phyloP scores from a whole-genome alignment of 2,888 invertebrate genomes.

The Sarcophaga carnaria region DNA sequence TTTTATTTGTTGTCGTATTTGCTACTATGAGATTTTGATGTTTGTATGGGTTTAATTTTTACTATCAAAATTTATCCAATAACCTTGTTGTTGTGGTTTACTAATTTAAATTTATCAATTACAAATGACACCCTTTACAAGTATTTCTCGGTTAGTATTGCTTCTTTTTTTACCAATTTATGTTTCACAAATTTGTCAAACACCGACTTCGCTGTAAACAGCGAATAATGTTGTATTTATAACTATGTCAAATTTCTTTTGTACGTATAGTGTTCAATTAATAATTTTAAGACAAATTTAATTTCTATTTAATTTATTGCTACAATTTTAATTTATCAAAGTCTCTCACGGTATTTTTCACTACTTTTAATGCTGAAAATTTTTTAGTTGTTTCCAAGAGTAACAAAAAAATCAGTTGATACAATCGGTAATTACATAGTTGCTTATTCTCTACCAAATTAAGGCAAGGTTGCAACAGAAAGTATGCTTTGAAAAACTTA shows the following conservation, averaged over 20 bases:
- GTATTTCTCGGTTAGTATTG: constrained; percentile 26
- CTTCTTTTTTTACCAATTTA: constrained; percentile 38
- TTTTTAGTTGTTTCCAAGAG: constrained; percentile 47
- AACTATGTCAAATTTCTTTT: not conserved
- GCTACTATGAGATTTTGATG: not conserved
- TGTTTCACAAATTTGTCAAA: constrained; percentile 8
- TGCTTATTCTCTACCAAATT: not conserved
- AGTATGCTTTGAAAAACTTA: too few relatives aligned
- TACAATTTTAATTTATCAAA: constrained; percentile 20
- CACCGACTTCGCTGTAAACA: not conserved
- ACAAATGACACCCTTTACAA: constrained; percentile 17
- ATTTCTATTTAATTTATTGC: not conserved
- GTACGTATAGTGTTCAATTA: too few relatives aligned
- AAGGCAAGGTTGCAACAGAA: not conserved
- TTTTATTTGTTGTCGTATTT: constrained; percentile 14
- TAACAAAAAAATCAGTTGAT: constrained; percentile 28
- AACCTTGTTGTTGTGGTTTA: constrained; percentile 19
- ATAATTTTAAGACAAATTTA: not conserved
- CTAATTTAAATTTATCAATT: constrained; percentile 42
- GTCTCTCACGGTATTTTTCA: not conserved
- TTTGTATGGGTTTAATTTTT: constrained; percentile 42
- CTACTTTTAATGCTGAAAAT: constrained; percentile 20
- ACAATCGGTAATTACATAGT: not conserved
- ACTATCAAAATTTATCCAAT: constrained; percentile 55
- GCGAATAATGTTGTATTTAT: not conserved